Base-by-base conservation (phyloP, 1,140 invertebrate genomes). In the Tetramorium parvispinum region DNA sequence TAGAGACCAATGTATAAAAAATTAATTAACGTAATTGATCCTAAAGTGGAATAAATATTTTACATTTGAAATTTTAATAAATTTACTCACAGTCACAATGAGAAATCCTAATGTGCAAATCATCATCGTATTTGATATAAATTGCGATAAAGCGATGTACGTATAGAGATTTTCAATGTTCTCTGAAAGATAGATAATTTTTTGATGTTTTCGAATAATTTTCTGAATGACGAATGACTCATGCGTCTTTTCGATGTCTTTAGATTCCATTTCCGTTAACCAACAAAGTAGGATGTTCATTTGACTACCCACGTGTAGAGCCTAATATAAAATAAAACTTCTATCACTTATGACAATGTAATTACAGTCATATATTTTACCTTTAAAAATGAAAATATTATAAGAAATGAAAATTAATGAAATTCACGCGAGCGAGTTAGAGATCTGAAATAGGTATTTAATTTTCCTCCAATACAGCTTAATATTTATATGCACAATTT, bases 291-390 rank as follows among this genome's bases (percentile, higher is more conserved):
- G 40, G 2, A 82, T 49, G 1, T 82, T 82, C 6, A 82, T 46
- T 57, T 82, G 79, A 59, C 79, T 27, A n/a, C 79, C 66, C 18
- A 82, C n/a, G 43, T 82, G 79, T 57, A 82, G 18, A 46, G 79
- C 46, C 79, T 82, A 73, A 32, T 32, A 32, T 32, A 1, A 46
- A 82, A 57, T 82, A 21, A 82, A 32, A 7, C 46, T 16, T 57
- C 10, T n/a, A 3, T 46, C 11, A 73, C n/a, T 27, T 57, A 55
- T 13, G 5, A 68, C 1, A 57, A 21, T 46, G 40, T 46, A 0
- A 21, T 57, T 21, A 46, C 24, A 73, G 27, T n/a, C 53, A 40
- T 53, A 43, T 24, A 40, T n/a, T 55, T 21, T 75, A 75, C 1
- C 3, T n/a, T 32, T 49, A 65, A 78, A 18, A 16, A 4, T 77